Evolutionary conservation across 2,113 vertebrate species (phyloP).

Genomic region (Budorcas taxicolor): DNA sequence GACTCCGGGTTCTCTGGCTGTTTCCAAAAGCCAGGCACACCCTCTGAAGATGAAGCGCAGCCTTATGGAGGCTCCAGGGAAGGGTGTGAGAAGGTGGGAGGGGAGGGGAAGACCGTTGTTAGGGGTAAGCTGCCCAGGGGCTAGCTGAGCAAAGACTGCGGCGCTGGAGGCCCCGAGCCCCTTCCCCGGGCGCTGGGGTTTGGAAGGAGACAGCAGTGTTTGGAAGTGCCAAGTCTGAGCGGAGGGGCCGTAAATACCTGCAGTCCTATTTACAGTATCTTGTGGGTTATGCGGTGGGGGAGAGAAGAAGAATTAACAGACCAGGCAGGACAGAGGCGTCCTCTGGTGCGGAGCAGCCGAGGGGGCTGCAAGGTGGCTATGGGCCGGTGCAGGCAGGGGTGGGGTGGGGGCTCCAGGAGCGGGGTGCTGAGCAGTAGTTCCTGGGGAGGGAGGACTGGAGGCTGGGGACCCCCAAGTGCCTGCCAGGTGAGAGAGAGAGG

Average conservation of each 20-base stretch:
- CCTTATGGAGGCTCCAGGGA: not conserved
- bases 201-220: not conserved
- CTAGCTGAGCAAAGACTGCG: not conserved
- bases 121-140: not conserved
- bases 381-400: too few species aligned
- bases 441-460: not conserved
- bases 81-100: not conserved
- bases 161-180: not conserved
- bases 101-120: not conserved
- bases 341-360: not conserved
- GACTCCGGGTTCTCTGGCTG: not conserved
- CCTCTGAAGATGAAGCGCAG: not conserved
- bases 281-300: not conserved
- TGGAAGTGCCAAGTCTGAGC: not conserved
- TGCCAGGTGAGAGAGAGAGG: too few species aligned
- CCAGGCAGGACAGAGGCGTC: not conserved
- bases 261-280: not conserved
- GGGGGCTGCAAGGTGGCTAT: fast-evolving
- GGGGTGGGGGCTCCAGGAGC: too few species aligned
- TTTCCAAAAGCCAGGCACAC: constrained; percentile 16
- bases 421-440: too few species aligned
- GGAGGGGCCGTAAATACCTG: not conserved
- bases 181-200: not conserved
- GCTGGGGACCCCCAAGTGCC: not conserved
- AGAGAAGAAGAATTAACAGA: not conserved